Evolutionary conservation across 2,113 vertebrate species (phyloP).

Genomic region (Laterallus jamaicensis): DNA sequence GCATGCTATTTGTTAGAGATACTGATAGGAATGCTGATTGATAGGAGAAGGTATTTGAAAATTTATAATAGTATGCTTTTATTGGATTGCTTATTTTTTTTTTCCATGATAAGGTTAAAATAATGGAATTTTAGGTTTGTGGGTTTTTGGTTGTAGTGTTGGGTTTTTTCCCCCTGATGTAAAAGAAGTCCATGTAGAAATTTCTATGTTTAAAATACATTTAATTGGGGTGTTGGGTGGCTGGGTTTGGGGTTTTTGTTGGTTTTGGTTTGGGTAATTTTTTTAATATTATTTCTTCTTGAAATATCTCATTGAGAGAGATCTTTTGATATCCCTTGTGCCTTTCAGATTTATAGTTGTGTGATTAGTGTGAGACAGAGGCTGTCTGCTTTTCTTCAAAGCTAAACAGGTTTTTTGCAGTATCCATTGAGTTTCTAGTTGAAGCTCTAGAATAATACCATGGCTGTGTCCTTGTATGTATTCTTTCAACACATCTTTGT

Average conservation of each 20-base stretch:
- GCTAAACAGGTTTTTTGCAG: background rate
- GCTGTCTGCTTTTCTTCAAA: background rate
- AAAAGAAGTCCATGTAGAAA: background rate
- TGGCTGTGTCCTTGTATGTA: background rate
- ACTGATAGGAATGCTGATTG: too few species aligned
- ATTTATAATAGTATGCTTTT: background rate
- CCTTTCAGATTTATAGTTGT: background rate
- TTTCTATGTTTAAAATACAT: background rate
- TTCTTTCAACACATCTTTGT: background rate
- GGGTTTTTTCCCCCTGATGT: background rate
- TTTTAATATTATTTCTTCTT: background rate
- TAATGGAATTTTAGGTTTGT: background rate
- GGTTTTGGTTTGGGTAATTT: too few species aligned
- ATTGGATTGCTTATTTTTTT: background rate
- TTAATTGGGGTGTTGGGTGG: background rate
- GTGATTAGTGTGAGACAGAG: background rate
- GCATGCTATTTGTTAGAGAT: background rate
- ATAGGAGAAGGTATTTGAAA: background rate
- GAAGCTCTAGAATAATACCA: background rate
- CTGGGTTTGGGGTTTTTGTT: too few species aligned
- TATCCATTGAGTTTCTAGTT: background rate
- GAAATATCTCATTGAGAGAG: rapidly evolving
- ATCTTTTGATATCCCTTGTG: background rate
- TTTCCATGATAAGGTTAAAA: background rate
- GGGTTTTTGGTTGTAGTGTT: too few species aligned